These are phyloP conservation scores for Melanocharis versteri DNA, from an alignment of 2,113 vertebrate genomes.

Conservation along the genomic window DNA sequence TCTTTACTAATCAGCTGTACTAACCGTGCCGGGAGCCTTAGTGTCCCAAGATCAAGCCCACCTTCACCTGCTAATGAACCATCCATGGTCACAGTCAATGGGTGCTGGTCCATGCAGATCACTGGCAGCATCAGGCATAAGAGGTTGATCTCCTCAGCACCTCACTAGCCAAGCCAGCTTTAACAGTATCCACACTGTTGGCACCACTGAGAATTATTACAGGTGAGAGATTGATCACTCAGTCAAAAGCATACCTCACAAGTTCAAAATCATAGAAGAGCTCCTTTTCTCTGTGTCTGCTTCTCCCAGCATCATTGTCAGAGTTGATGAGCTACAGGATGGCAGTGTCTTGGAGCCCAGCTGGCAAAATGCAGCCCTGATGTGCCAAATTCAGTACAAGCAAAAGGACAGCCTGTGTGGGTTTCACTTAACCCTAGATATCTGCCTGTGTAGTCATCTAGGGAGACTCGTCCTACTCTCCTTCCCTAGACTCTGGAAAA, in stretches of 20 bases:
- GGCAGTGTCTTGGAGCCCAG: neutral
- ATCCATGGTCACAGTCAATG: neutral
- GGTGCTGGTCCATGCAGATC: neutral
- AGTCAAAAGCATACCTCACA: neutral
- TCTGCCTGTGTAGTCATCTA: neutral
- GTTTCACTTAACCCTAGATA: neutral
- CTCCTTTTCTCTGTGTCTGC: neutral
- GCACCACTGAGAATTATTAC: neutral
- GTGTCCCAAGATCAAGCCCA: neutral
- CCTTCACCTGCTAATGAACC: neutral
- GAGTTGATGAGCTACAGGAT: neutral
- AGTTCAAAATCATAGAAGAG: neutral
- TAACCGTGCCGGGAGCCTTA: neutral
- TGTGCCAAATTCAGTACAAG: neutral
- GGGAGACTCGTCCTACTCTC: neutral
- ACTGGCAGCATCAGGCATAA: neutral
- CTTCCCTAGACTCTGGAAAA: neutral
- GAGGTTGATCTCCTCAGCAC: neutral
- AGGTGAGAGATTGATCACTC: neutral
- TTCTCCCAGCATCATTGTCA: neutral
- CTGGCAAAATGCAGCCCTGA: neutral
- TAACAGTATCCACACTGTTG: accelerated
- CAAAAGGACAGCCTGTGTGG: neutral
- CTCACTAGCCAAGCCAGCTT: neutral
- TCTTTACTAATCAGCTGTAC: neutral